Percentiles rank a stretch among this genome's conserved stretches.
phyloP scores from a whole-genome alignment of 2,113 vertebrate species.

The Genyomyrus donnyi region DNA sequence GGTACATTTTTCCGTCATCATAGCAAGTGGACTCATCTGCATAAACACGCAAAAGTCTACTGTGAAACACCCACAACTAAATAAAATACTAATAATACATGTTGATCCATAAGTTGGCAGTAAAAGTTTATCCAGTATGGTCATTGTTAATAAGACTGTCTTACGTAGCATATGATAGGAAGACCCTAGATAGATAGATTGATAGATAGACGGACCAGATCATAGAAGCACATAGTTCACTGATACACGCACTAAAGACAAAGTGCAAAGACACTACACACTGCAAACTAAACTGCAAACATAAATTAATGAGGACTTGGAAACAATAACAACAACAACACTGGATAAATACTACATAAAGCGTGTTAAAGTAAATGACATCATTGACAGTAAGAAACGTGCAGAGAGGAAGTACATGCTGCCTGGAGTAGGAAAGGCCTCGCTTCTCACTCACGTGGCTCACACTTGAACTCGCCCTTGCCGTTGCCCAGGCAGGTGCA shows the following conservation, averaged over 20 bases:
- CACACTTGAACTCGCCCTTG: slow-evolving; percentile 97
- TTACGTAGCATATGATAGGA: neutral
- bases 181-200: neutral
- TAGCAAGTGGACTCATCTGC: slow-evolving; percentile 90
- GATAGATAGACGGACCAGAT: neutral
- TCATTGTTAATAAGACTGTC: neutral
- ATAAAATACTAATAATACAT: neutral
- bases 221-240: neutral
- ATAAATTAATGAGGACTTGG: neutral
- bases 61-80: neutral
- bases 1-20: slow-evolving; percentile 88
- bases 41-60: slow-evolving; percentile 18
- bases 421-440: neutral
- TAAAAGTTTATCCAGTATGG: neutral
- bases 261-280: neutral
- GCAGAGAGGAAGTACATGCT: neutral
- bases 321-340: neutral
- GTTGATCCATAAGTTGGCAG: neutral
- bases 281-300: neutral
- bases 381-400: neutral
- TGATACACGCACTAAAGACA: neutral
- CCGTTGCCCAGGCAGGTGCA: slow-evolving; percentile 93
- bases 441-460: slow-evolving; percentile 74
- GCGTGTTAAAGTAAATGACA: neutral
- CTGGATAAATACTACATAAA: neutral